These are phyloP conservation scores for Drosophila colorata DNA, from an alignment of 2,888 invertebrate genomes.

Conservation along the genomic window DNA sequence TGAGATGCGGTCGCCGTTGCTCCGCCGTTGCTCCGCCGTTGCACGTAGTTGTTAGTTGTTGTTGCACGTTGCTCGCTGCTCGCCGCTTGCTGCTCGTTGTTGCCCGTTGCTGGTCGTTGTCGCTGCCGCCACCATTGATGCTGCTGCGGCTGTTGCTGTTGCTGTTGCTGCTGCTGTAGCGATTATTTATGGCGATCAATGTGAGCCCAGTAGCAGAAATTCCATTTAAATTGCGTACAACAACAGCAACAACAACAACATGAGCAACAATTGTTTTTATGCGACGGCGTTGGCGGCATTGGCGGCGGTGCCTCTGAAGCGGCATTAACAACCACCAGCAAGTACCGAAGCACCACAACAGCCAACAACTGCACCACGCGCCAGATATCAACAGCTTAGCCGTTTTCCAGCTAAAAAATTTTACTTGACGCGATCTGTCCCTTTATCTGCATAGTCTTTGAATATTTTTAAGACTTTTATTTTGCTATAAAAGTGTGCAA, in stretches of 20 bases:
- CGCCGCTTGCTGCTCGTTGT: conserved; percentile 41
- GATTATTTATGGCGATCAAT: conserved; percentile 77
- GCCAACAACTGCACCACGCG: conserved; percentile 38
- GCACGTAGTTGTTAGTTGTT: conserved; percentile 53
- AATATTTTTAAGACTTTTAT: too few relatives aligned
- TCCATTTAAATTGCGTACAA: conserved; percentile 79
- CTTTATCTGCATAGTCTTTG: too few relatives aligned
- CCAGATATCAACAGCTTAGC: conserved; percentile 28
- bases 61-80: conserved; percentile 42
- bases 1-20: conserved; percentile 77
- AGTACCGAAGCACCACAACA: conserved; percentile 22
- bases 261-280: conserved; percentile 69
- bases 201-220: conserved; percentile 75
- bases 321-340: conserved; percentile 54
- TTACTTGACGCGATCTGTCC: too few relatives aligned
- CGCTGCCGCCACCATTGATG: conserved; percentile 50
- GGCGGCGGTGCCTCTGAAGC: conserved; percentile 78
- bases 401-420: conserved; percentile 33
- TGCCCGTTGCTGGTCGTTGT: conserved; percentile 21
- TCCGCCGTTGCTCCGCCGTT: conserved; percentile 51
- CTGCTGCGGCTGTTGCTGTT: conserved; percentile 30
- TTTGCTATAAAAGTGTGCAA: too few relatives aligned
- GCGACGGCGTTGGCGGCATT: conserved; percentile 78
- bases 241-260: conserved; percentile 47
- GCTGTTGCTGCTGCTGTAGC: conserved; percentile 50